Base-by-base conservation (phyloP, 2,888 invertebrate species). In the Bibio marci region DNA sequence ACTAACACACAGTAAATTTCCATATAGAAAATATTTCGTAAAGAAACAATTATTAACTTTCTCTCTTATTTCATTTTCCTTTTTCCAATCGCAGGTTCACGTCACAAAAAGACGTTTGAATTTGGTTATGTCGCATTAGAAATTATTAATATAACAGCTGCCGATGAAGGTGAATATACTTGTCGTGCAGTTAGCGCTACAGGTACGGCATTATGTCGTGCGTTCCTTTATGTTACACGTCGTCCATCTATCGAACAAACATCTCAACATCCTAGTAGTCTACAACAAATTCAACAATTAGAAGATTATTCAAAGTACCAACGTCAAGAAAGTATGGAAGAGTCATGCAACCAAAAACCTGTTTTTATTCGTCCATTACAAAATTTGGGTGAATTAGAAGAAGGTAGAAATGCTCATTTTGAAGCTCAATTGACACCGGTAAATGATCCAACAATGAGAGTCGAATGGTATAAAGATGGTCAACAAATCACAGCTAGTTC, bases 51-150 rank as follows among this genome's bases (percentile, higher is more conserved):
- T 15, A 12, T 17, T 36, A 22, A 18, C 13, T 15, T 17, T 5
- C n/a, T 5, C 17, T 32, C 18, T n/a, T 15, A 31, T 15, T 30
- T 30, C 30, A 26, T 40, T 11, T 27, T 31, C n/a, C n/a, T n/a
- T n/a, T n/a, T n/a, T n/a, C n/a, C n/a, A n/a, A 35, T 48, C 50
- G 15, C 51, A 92, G 95, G 94, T 68, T 92, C 94, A 48, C 78
- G 97, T 56, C 86, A 87, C 58, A 91, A 90, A 54, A 83, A 88
- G 47, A 80, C 90, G 55, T 90, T 94, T 68, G 86, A 94, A 59
- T 97, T 98, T 66, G 97, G 98, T 51, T 97, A 91, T 59, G 92
- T 97, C 53, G 86, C 92, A 49, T 70, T 94, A 50, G 91, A 92
- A 58, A 71, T 94, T 56, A 73, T 92, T 50, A 83, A 85, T 64